phyloP scores from a whole-genome alignment of 1,140 invertebrate species.

The Hetaerina americana region DNA sequence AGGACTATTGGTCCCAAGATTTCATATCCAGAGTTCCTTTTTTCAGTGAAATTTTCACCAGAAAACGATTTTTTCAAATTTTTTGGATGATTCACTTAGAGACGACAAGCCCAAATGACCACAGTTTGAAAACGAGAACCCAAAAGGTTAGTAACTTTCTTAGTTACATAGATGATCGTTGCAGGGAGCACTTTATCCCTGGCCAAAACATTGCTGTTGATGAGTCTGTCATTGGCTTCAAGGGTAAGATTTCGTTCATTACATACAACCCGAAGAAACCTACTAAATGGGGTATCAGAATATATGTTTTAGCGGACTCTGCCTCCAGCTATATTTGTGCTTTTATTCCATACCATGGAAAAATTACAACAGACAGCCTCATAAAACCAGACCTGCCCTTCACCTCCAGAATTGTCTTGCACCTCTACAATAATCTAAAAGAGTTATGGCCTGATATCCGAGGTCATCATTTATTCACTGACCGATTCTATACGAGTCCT shows the following conservation, averaged over 20 bases:
- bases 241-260: constrained; percentile 19
- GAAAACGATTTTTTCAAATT: too few relatives aligned
- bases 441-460: not conserved
- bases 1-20: too few relatives aligned
- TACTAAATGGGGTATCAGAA: constrained; percentile 19
- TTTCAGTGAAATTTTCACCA: too few relatives aligned
- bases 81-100: too few relatives aligned
- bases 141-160: too few relatives aligned
- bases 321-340: not conserved
- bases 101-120: too few relatives aligned
- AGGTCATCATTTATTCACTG: not conserved
- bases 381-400: not conserved
- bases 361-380: not conserved
- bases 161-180: too few relatives aligned
- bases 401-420: not conserved
- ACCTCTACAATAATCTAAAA: not conserved
- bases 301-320: not conserved
- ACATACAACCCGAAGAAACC: constrained; percentile 22
- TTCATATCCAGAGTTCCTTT: too few relatives aligned
- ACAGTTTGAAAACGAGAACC: too few relatives aligned
- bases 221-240: constrained; percentile 17
- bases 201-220: too few relatives aligned
- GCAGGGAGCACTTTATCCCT: too few relatives aligned
- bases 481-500: not conserved
- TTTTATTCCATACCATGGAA: not conserved